Evolutionary conservation across 2,797 vertebrate species (phyloP), one percentile per base, ranked within the genome.

Genomic region (Hippocampus kuda): DNA sequence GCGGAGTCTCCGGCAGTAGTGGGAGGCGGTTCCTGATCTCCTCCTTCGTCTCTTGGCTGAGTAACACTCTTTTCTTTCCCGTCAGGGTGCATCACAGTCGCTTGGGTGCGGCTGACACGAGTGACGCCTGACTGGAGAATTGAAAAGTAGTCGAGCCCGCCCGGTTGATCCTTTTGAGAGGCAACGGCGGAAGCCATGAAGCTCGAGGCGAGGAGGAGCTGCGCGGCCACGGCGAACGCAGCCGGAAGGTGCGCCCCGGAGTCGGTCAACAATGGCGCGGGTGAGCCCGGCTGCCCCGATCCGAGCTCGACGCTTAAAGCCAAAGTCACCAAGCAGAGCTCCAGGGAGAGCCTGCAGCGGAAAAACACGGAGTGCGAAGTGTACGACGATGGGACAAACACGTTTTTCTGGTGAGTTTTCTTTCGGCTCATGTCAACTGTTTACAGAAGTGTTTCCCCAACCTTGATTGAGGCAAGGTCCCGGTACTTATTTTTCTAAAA

Each of bases 301-400:
- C 82, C 67, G 27, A 68, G 76, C 70, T 1, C 70, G 0, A 65
- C 73, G 0, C 66, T 24, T 22, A 88, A 73, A 81, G 65, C 77
- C 63, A 85, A 77, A 75, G 72, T 85, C 71, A 80, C 76, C 57
- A 90, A 83, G 81, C 83, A 90, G 77, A 67, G 70, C 63, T 79
- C 85, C 72, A 90, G 86, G 71, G 88, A 85, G 73, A 83, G 73
- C 63, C 75, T 83, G 46, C 82, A 84, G 57, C 88, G 91, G 74
- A 92, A 90, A 65, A 93, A 91, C 85, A 92, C 93, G 0, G 96
- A 98, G 85, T 92, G 92, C 53, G 94, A 98, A 67, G 96, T 98
- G 30, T 98, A 89, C 60, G 96, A 99, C 85, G 96, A 99, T 75
- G 96, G 96, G 66, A 99, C 96, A 83, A 97, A 96, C 92, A 98